Percentiles rank a stretch among this genome's conserved stretches.
Evolutionary conservation across 2,888 invertebrate species (phyloP).

Genomic region (Ormyrus rosae): DNA sequence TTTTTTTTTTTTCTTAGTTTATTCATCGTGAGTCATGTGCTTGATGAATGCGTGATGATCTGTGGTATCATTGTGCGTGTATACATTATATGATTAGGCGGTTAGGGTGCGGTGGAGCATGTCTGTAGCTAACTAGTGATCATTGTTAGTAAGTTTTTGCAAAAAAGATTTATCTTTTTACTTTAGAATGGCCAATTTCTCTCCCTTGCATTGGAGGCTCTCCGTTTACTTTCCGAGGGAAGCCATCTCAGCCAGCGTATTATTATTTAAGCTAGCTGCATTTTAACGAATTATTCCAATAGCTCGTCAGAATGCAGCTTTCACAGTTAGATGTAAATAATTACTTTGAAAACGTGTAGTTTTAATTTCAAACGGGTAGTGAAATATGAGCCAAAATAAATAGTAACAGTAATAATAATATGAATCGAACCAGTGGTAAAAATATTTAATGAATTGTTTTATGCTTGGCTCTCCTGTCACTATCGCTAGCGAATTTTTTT

Average conservation of each 20-base stretch:
- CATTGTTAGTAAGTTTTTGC: constrained; percentile 36
- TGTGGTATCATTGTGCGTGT: constrained; percentile 50
- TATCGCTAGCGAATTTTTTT: constrained; percentile 73
- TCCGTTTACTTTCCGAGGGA: constrained; percentile 22
- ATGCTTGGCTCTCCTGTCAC: constrained; percentile 76
- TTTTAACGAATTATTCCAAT: too few species aligned
- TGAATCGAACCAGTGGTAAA: constrained; percentile 20
- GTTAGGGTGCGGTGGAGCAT: constrained; percentile 47
- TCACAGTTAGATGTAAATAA: too few species aligned
- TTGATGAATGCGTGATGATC: constrained; percentile 52
- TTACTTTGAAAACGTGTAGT: too few species aligned
- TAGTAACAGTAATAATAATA: not conserved
- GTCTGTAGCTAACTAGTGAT: constrained; percentile 50
- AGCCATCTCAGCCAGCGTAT: constrained; percentile 17
- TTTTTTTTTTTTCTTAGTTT: constrained; percentile 14
- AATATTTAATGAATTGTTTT: constrained; percentile 48
- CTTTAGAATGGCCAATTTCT: constrained; percentile 34
- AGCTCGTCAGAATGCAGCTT: too few species aligned
- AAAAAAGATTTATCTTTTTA: constrained; percentile 23
- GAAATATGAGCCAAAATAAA: too few species aligned
- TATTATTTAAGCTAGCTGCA: not conserved
- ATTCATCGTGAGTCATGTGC: constrained; percentile 42
- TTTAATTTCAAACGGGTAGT: too few species aligned
- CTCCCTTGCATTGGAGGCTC: constrained; percentile 47
- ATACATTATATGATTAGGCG: constrained; percentile 48